phyloP scores from a whole-genome alignment of 2,113 vertebrate species.

The Catharus bicknelli region DNA sequence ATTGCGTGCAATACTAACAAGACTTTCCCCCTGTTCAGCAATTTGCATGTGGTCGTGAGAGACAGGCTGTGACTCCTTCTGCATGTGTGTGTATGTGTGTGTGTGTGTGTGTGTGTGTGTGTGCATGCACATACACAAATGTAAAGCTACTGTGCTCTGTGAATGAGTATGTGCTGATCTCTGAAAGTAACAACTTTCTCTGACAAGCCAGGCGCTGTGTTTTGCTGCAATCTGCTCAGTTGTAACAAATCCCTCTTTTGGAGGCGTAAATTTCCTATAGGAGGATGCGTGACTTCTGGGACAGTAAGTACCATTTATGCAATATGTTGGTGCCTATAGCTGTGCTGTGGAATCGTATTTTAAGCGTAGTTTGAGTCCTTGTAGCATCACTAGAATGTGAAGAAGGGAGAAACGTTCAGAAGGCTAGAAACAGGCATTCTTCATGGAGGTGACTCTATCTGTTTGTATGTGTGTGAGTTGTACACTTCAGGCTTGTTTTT shows the following conservation, averaged over 20 bases:
- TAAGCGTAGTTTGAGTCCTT: background rate
- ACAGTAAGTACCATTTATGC: constrained; percentile 15
- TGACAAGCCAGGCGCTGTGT: background rate
- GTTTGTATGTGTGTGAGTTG: background rate
- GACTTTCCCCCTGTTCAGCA: background rate
- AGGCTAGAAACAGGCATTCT: background rate
- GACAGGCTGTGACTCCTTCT: background rate
- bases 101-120: background rate
- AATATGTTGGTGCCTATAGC: background rate
- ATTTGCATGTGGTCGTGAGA: background rate
- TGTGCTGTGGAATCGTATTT: background rate
- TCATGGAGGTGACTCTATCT: background rate
- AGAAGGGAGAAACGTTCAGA: background rate
- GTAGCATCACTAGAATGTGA: background rate
- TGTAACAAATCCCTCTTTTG: background rate
- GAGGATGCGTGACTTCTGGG: background rate
- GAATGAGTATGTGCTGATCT: background rate
- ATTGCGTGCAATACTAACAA: background rate
- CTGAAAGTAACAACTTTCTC: constrained; percentile 36
- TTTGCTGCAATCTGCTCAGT: constrained; percentile 36
- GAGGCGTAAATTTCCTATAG: constrained; percentile 5
- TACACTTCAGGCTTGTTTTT: constrained; percentile 8
- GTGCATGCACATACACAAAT: background rate
- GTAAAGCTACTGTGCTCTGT: background rate
- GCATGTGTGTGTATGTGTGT: background rate